Base-by-base conservation (phyloP, 1,140 invertebrate species). In the Lethocerus indicus region DNA sequence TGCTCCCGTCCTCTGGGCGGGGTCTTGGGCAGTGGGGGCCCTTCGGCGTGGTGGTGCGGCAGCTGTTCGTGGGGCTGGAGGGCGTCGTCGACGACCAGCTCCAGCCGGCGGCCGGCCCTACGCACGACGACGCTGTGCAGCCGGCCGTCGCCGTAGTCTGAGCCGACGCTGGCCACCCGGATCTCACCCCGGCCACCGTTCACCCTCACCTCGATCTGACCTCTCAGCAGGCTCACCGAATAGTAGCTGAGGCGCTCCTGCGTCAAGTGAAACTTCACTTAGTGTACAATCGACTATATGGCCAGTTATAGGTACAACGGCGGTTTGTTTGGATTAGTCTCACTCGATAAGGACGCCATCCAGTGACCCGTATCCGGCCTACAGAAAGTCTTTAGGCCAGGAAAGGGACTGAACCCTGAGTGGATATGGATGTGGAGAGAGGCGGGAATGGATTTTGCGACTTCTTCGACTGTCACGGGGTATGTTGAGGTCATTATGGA, bases 41-140 rank as follows among this genome's bases (percentile, higher is more conserved):
- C 42, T 70, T 71, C 18, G 65, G 68, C 1, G 84, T 58, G 3
- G 62, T 61, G 1, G 68, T 71, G n/a, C n/a, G n/a, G n/a, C 12
- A 50, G 49, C 4, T 26, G 26, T 2, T 35, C 28, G 29, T 45
- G 25, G 9, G 37, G 37, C 45, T 52, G 50, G 18, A 56, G 45
- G 1, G 49, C 65, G 57, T 85, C 83, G 61, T 86, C 81, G 9
- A 83, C 68, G 61, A 75, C 71, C 23, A 85, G 58, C 52, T 79
- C 75, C 47, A 83, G 57, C 59, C 69, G 64, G 54, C 68, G 69
- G 41, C 64, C 63, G 23, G 55, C 63, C 53, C 75, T 79, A 24
- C 65, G 58, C 16, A 72, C 57, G 36, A 63, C 62, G 5, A 72
- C 57, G 29, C 65, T 64, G 51, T 73, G 71, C 35, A 67, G 61